phyloP scores from a whole-genome alignment of 2,888 invertebrate genomes.

The Galerucella pusilla region DNA sequence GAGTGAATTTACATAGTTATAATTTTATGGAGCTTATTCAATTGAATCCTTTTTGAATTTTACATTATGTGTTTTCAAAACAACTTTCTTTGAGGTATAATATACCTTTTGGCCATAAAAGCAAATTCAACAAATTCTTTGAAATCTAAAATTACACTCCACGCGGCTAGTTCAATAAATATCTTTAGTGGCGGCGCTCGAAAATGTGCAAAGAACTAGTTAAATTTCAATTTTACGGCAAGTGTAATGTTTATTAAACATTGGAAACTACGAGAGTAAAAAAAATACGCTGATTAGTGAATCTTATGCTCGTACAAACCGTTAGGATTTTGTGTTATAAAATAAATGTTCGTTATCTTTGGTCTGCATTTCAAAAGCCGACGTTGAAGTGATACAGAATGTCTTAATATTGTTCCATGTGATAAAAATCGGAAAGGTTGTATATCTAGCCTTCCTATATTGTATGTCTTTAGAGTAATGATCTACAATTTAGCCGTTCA shows the following conservation, averaged over 20 bases:
- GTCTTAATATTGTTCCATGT: no score
- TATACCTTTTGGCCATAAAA: conserved; percentile 2
- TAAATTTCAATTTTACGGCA: background rate
- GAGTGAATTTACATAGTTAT: no score
- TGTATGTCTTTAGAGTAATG: no score
- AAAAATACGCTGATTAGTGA: background rate
- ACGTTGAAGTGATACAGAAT: no score
- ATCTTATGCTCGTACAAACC: background rate
- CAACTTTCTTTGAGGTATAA: conserved; percentile 9
- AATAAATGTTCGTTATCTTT: no score
- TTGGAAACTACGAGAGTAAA: background rate
- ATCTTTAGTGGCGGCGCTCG: background rate
- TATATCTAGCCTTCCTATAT: no score
- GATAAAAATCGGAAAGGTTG: no score
- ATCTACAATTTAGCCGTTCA: no score
- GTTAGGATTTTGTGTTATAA: background rate
- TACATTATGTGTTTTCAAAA: background rate
- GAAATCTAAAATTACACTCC: conserved; percentile 8
- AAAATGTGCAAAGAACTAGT: background rate
- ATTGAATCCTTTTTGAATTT: no score
- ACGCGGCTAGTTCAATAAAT: background rate
- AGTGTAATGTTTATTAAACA: background rate
- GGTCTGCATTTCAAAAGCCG: no score
- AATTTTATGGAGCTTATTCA: no score
- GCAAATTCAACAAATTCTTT: conserved; percentile 11